phyloP scores from a whole-genome alignment of 2,113 vertebrate genomes.

The Podiceps cristatus region DNA sequence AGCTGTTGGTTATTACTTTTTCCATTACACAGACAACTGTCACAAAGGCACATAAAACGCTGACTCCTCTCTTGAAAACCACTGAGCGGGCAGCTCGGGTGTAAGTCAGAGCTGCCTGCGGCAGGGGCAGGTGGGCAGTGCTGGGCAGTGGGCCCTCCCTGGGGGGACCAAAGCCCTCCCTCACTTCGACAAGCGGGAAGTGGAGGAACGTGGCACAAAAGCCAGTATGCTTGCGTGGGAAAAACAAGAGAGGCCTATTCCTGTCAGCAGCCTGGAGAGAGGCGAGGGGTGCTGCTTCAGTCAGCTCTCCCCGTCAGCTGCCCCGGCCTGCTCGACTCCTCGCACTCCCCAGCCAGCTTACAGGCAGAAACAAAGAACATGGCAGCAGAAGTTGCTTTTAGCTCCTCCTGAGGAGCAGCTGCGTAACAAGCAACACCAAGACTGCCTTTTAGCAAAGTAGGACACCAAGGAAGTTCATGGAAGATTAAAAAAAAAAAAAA shows the following conservation, averaged over 20 bases:
- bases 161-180: not conserved
- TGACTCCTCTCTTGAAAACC: not conserved
- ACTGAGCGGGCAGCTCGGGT: not conserved
- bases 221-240: not conserved
- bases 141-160: not conserved
- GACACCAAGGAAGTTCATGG: not conserved
- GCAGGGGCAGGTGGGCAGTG: not conserved
- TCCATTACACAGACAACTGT: not conserved
- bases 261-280: not conserved
- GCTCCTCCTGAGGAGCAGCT: not conserved
- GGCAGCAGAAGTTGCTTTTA: not conserved
- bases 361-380: accelerated
- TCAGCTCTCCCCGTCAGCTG: not conserved
- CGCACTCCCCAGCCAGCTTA: not conserved
- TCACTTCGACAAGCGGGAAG: not conserved
- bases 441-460: not conserved
- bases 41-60: not conserved
- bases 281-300: not conserved
- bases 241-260: not conserved
- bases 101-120: not conserved
- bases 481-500: not conserved
- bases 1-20: not conserved
- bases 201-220: accelerated
- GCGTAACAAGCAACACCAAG: not conserved
- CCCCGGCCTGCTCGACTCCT: accelerated